phyloP scores from a whole-genome alignment of 2,888 invertebrate species.

The Agonopterix subpropinquella region DNA sequence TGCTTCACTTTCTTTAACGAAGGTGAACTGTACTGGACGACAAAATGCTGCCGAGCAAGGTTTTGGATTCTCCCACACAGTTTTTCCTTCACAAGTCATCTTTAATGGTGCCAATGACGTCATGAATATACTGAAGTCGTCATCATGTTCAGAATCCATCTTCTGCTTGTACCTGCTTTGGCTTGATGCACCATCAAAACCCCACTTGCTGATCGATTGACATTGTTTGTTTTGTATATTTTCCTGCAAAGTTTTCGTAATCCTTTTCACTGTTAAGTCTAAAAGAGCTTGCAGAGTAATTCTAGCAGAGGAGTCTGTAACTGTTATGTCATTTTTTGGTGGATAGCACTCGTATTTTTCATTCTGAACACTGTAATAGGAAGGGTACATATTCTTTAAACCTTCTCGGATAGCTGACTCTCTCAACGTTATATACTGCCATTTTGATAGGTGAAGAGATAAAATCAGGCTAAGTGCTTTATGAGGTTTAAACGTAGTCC shows the following conservation, averaged over 20 bases:
- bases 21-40: conserved; percentile 8
- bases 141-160: conserved; percentile 1
- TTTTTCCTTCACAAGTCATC: conserved; percentile 2
- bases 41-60: conserved; percentile 8
- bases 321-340: neutral
- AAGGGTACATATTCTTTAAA: neutral
- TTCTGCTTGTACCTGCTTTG: conserved; percentile 10
- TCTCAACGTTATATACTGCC: conserved; percentile 5
- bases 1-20: conserved; percentile 8
- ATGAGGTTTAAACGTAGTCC: neutral
- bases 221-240: conserved; percentile 6
- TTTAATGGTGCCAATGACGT: conserved; percentile 9
- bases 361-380: conserved; percentile 3
- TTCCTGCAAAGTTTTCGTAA: conserved; percentile 5
- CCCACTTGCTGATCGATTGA: conserved; percentile 8
- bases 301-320: conserved; percentile 13
- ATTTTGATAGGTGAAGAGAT: conserved; percentile 2
- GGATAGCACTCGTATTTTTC: conserved; percentile 1
- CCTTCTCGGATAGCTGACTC: conserved; percentile 4
- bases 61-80: conserved; percentile 9
- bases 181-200: conserved; percentile 9
- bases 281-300: conserved; percentile 11
- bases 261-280: conserved; percentile 9
- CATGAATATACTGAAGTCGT: conserved; percentile 10
- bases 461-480: conserved; percentile 1